Percentiles rank a stretch among this genome's conserved stretches.
Evolutionary conservation across 2,113 vertebrate genomes (phyloP).

Genomic region (Isichthys henryi): DNA sequence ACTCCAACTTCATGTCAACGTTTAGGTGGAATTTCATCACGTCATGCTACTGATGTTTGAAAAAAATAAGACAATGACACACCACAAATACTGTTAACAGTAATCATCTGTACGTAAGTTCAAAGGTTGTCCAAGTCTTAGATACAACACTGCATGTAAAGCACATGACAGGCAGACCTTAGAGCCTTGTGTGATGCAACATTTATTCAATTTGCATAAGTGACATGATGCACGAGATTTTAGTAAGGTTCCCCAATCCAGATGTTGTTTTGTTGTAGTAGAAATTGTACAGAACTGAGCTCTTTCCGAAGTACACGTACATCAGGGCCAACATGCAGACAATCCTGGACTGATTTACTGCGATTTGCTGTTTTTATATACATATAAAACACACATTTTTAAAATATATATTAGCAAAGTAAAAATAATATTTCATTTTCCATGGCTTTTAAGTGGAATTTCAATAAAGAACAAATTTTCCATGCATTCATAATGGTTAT

Average conservation of each 20-base stretch:
- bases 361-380: background rate
- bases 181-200: background rate
- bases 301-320: background rate
- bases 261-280: background rate
- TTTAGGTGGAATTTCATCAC: background rate
- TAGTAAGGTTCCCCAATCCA: background rate
- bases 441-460: slow-evolving; percentile 17
- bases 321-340: background rate
- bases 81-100: background rate
- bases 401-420: slow-evolving; percentile 19
- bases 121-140: background rate
- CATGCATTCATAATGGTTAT: slow-evolving; percentile 8
- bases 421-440: slow-evolving; percentile 15
- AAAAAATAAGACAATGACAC: background rate
- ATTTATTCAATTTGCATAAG: background rate
- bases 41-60: background rate
- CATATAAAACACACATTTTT: slow-evolving; percentile 17
- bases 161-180: background rate
- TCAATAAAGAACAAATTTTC: slow-evolving; percentile 1
- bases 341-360: background rate
- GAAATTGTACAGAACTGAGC: background rate
- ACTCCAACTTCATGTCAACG: background rate
- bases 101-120: background rate
- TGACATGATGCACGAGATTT: background rate
- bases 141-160: background rate